Base-by-base conservation (phyloP, 2,113 vertebrate genomes). In the Python bivittatus region DNA sequence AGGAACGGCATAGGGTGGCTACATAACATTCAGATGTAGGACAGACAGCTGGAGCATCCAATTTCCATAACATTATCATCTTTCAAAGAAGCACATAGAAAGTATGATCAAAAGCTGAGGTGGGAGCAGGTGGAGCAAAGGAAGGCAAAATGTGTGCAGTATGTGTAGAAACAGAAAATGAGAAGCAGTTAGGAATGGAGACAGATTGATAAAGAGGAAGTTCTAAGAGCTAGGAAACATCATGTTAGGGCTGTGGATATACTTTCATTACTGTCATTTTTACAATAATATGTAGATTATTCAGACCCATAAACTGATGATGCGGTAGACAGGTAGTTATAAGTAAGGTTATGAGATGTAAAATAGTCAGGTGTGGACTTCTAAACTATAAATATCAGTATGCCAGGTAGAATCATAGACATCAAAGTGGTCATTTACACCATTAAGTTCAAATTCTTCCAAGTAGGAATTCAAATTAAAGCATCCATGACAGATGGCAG, bases 81-180 rank as follows among this genome's bases (percentile, higher is more conserved):
- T 87, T 56, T 85, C 2, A 17, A 38, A 91, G 23, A 22, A 88
- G 93, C 33, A 85, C 86, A 79, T 52, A 90, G 38, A 60, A 87
- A 90, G 33, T 91, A 56, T 33, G 42, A 94, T 44, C 52, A 20
- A 95, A 96, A 27, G 44, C 22, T 33, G 11, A 86, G 93, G 91
- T 38, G 88, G 91, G 2, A 86, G 53, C 25, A 84, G 2, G 15
- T 1, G 85, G 58, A 10, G 53, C 88, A 38, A 58, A 89, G 86
- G 93, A 95, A 56, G n/a, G 93, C 93, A 93, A 85, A 91, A 61
- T 88, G 86, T 12, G 6, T 92, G 1, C 20, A 94, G 84, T 12
- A 91, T 86, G 0, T 57, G 57, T 84, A 53, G 58, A 68, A 56
- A 93, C 44, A 93, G 33, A 93, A 42, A 92, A 88, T 38, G 0